Evolutionary conservation across 2,888 invertebrate genomes (phyloP), one percentile per base, ranked within the genome.

Genomic region (Pollenia labialis): DNA sequence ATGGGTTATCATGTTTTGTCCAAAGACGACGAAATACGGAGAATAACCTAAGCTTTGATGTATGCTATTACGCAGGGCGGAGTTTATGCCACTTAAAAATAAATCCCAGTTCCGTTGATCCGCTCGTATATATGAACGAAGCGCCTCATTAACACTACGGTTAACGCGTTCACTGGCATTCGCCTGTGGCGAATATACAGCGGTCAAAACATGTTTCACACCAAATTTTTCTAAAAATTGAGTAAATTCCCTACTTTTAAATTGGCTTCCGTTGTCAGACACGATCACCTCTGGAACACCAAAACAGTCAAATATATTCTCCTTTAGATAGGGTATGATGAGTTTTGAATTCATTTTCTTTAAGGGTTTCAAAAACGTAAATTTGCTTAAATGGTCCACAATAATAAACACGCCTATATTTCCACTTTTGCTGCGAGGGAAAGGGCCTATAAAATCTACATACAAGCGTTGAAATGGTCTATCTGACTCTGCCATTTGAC

Each of bases 61-160:
- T 40, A 62, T 64, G 10, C 75, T 76, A 4, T 64, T 76, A 4
- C 75, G 23, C 7, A 76, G 18, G 0, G 52, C 50, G 23, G 52
- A 42, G 18, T 76, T 76, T 16, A 76, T 52, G 8, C 44, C 14
- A 4, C 56, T 23, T 11, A 72, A 23, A 12, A 14, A 42, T n/a
- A 44, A 4, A 23, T 72, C 72, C 72, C 72, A 72, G 11, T 58
- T 72, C n/a, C 44, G 12, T 44, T 72, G 72, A 14, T 72, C 72
- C 0, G n/a, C 10, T 14, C 46, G 14, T 4, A 72, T 58, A 72
- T 56, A 72, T 0, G 58, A 58, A 18, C 72, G 16, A 2, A 72
- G 44, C 1, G 72, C 72, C 14, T 71, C 71, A 42, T 54, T 71
- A 16, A 66, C 48, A 50, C 66, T 32, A 1, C 14, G 12, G 14